Evolutionary conservation across 2,888 invertebrate species (phyloP).

Genomic region (Folsomia manolachei): DNA sequence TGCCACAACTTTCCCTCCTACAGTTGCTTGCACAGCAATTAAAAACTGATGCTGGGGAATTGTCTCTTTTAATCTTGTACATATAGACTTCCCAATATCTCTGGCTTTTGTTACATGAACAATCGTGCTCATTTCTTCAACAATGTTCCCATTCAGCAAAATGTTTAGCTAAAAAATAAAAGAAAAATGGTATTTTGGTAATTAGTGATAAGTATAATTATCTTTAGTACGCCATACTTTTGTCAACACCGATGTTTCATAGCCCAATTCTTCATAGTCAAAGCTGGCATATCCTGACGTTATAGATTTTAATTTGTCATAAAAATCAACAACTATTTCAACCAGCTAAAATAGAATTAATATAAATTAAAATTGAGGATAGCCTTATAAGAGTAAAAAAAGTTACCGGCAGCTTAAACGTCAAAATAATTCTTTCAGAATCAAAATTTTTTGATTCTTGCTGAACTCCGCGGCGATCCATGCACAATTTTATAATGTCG

Average conservation of each 20-base stretch:
- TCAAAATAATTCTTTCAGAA: slow-evolving; percentile 74
- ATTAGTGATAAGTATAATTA: neutral
- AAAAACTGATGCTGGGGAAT: slow-evolving; percentile 84
- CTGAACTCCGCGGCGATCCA: slow-evolving; percentile 71
- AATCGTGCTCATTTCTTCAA: slow-evolving; percentile 82
- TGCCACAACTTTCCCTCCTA: slow-evolving; percentile 74
- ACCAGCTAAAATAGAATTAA: too few species aligned
- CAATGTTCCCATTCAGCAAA: slow-evolving; percentile 71
- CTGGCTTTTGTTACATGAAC: slow-evolving; percentile 70
- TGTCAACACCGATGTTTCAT: slow-evolving; percentile 69
- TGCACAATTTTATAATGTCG: slow-evolving; percentile 67
- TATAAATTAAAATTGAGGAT: too few species aligned
- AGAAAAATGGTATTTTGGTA: neutral
- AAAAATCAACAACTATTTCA: slow-evolving; percentile 93
- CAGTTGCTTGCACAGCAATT: slow-evolving; percentile 81
- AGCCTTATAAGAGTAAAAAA: too few species aligned
- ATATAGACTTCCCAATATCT: slow-evolving; percentile 66
- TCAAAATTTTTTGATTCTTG: slow-evolving; percentile 74
- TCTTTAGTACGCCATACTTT: too few species aligned
- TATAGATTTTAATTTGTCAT: slow-evolving; percentile 81
- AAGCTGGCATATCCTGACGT: slow-evolving; percentile 95
- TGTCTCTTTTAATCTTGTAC: slow-evolving; percentile 72
- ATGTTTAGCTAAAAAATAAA: slow-evolving; percentile 65
- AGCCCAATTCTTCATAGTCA: slow-evolving; percentile 87
- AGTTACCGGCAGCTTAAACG: slow-evolving; percentile 82